Conservation (phyloP, 2,888 invertebrate species). For the Acronicta alni region DNA sequence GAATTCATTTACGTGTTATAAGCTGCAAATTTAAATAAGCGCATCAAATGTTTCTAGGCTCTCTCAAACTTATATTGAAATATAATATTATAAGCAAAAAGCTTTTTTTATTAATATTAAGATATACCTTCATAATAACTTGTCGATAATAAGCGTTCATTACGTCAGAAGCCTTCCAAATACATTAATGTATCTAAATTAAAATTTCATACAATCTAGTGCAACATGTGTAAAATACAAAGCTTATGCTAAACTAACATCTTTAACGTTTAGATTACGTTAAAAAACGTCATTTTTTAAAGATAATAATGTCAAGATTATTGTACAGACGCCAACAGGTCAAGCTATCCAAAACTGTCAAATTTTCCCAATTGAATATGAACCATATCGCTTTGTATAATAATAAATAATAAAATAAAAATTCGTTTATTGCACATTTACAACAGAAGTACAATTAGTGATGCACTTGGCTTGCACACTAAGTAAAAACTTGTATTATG, state of each 20-base stretch:
- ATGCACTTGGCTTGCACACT: too few species aligned
- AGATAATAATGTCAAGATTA: too few species aligned
- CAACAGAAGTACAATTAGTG: too few species aligned
- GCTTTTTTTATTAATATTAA: constrained; percentile 7
- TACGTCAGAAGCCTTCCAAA: constrained; percentile 59
- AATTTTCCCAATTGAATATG: too few species aligned
- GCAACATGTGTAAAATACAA: constrained; percentile 46
- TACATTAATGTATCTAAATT: constrained; percentile 59
- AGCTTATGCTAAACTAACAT: constrained; percentile 31
- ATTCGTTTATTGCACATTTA: too few species aligned
- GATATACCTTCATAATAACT: neutral
- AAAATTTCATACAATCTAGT: constrained; percentile 46
- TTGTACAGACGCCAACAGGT: too few species aligned
- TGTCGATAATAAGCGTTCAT: constrained; percentile 55
- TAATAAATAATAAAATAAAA: too few species aligned
- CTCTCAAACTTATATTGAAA: neutral
- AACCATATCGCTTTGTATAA: too few species aligned
- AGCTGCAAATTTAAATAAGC: constrained; percentile 17
- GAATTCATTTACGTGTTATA: neutral
- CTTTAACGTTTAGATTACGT: constrained; percentile 24
- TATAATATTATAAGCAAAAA: constrained; percentile 25
- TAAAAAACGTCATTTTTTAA: constrained; percentile 17
- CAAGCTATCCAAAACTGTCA: too few species aligned
- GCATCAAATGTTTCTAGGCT: neutral
- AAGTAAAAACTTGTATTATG: too few species aligned